Evolutionary conservation across 2,113 vertebrate species (phyloP).

Genomic region (Cercopithecus mona): DNA sequence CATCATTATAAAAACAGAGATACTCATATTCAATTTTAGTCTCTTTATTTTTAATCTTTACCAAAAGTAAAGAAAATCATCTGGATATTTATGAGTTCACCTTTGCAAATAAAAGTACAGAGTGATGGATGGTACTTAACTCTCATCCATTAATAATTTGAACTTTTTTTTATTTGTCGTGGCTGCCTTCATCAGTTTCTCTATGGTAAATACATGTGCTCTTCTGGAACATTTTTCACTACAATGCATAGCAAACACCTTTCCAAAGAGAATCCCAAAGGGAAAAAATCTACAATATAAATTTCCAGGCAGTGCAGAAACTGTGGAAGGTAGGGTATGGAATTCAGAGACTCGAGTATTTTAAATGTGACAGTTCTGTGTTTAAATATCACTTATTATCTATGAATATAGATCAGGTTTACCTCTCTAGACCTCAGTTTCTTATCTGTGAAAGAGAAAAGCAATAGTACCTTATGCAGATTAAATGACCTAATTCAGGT

Average conservation of each 20-base stretch:
- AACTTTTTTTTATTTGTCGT: background rate
- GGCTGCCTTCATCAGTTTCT: background rate
- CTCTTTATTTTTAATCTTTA: conserved; percentile 45
- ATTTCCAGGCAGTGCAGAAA: background rate
- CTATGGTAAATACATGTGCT: background rate
- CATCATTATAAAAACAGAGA: conserved; percentile 42
- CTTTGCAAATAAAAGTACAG: conserved; percentile 43
- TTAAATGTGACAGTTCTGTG: background rate
- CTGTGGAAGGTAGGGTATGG: background rate
- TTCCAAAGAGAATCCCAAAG: conserved; percentile 2
- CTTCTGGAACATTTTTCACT: conserved; percentile 52
- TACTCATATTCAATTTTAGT: background rate
- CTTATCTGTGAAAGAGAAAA: background rate
- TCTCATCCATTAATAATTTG: conserved; percentile 44
- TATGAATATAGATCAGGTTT: background rate
- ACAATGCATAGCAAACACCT: conserved; percentile 10
- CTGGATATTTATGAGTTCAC: conserved; percentile 56
- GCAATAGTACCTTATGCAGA: background rate
- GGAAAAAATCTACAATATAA: background rate
- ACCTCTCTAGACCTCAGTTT: background rate
- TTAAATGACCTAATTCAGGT: background rate
- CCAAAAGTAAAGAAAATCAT: conserved; percentile 54
- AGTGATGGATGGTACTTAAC: conserved; percentile 34
- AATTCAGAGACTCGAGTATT: background rate
- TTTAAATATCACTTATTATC: background rate